phyloP scores from a whole-genome alignment of 2,888 invertebrate genomes.

The Apamea monoglypha region DNA sequence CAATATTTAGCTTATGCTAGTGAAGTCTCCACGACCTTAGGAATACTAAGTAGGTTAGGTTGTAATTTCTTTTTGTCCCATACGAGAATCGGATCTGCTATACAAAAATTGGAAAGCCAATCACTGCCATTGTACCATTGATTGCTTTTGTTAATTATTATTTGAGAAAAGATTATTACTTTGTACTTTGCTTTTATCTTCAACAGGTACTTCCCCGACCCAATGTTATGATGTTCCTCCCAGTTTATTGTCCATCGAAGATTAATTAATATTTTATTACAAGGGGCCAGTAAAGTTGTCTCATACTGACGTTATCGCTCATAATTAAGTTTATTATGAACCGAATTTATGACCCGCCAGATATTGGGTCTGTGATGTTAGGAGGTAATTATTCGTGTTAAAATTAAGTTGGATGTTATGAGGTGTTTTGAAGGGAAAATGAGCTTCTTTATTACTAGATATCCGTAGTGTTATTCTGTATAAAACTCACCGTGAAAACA shows the following conservation, averaged over 20 bases:
- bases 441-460: neutral
- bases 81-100: neutral
- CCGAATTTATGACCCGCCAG: constrained; percentile 47
- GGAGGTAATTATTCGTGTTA: constrained; percentile 27
- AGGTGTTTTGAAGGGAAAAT: neutral
- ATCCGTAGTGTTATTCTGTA: neutral
- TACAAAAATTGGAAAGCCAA: neutral
- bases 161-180: neutral
- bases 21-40: neutral
- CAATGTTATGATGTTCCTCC: neutral
- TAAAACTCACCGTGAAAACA: too few species aligned
- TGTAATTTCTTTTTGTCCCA: neutral
- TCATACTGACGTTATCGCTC: constrained; percentile 38
- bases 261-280: constrained; percentile 62
- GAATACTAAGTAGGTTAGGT: neutral
- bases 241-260: constrained; percentile 35
- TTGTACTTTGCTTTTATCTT: neutral
- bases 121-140: neutral
- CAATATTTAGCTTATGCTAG: neutral
- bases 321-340: constrained; percentile 54
- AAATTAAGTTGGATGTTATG: constrained; percentile 37
- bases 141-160: neutral
- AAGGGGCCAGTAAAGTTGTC: constrained; percentile 35
- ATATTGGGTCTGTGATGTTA: constrained; percentile 34
- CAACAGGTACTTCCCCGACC: constrained; percentile 5